Evolutionary conservation across 2,888 invertebrate species (phyloP), one percentile per base, ranked within the genome.

Genomic region (Caenorhabditis sp.): DNA sequence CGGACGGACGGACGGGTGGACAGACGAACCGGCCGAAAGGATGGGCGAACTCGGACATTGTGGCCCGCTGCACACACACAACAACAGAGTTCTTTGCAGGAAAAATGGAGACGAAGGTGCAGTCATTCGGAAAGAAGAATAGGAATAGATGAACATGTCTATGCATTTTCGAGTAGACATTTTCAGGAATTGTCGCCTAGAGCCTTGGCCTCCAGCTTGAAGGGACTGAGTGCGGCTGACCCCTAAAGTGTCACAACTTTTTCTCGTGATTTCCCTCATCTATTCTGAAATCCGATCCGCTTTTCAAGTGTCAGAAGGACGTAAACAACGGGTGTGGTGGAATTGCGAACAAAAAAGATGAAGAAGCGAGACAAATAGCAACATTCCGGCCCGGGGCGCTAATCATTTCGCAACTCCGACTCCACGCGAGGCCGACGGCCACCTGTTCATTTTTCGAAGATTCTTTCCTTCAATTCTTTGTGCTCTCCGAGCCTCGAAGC

Each of bases 381-480:
- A 56, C 39, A 65, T 39, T 55, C 48, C 6, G 24, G 30, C 15
- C 39, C 41, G 41, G n/a, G n/a, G 22, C 35, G 24, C 27, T 46
- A 24, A 13, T 43, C 62, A 20, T 22, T 62, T 45, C 37, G 48
- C 65, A 55, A 66, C 3, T n/a, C n/a, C n/a, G n/a, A 20, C 20
- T 2, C 24, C 5, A 2, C 24, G 7, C 2, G 17, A 43, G 20
- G 45, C 11, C 27, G 55, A 35, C n/a, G n/a, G n/a, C 52, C 68
- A 59, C 68, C 66, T 66, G 66, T 66, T 66, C 66, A 39, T 30
- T 58, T 55, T 66, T 66, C 45, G 15, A 65, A 65, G 55, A 48
- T 37, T 39, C 15, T 35, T 48, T 17, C 20, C 9, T 35, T 52
- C 35, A 43, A 8, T 37, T 22, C 43, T 58, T 37, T 39, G 27